Percentiles rank a stretch among this genome's conserved stretches.
Evolutionary conservation across 2,797 vertebrate species (phyloP).

Genomic region (Anguilla megastoma): DNA sequence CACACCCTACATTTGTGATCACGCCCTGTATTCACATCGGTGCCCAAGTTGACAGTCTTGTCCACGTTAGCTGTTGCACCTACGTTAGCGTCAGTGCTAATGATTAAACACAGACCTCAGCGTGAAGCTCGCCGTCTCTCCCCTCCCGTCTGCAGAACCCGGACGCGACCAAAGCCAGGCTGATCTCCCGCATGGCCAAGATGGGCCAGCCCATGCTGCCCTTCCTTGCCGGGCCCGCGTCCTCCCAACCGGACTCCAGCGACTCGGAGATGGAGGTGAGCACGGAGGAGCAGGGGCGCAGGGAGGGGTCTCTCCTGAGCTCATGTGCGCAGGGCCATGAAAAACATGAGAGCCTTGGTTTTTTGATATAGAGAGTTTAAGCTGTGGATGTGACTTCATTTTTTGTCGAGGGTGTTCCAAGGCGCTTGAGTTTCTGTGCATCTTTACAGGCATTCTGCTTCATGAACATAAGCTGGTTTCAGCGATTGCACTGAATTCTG

Average conservation of each 20-base stretch:
- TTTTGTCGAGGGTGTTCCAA: not conserved
- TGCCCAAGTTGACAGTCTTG: not conserved
- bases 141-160: constrained; percentile 75
- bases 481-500: not conserved
- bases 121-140: not conserved
- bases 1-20: not conserved
- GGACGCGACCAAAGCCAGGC: constrained; percentile 88
- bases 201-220: constrained; percentile 98
- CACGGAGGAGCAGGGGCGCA: not conserved
- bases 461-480: not conserved
- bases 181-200: constrained; percentile 97
- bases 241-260: constrained; percentile 86
- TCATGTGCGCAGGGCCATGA: not conserved
- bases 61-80: not conserved
- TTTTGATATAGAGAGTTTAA: not conserved
- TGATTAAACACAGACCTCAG: not conserved
- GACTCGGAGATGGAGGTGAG: constrained; percentile 91
- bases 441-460: not conserved
- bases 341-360: not conserved
- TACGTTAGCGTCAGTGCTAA: not conserved
- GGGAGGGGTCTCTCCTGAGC: not conserved
- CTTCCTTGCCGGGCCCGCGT: constrained; percentile 74
- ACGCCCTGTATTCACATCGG: not conserved
- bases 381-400: not conserved
- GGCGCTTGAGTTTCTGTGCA: not conserved